Evolutionary conservation across 2,797 vertebrate genomes (phyloP).

Genomic region (Cynodonichthys magdalenae): DNA sequence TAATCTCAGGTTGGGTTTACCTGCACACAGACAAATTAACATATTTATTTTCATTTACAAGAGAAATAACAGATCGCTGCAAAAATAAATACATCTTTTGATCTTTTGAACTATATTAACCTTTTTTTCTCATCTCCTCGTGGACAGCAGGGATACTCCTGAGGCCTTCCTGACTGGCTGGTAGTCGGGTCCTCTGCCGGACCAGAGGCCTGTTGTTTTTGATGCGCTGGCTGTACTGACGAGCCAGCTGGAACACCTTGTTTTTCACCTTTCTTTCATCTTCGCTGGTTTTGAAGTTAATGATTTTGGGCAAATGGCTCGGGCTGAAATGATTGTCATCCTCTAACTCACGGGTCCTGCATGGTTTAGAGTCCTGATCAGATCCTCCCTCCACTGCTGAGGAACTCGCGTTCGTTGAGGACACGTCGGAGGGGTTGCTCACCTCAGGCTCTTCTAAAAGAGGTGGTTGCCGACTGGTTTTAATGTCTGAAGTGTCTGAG

Average conservation of each 20-base stretch:
- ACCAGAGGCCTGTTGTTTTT: slow-evolving; percentile 81
- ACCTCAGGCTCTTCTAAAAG: slow-evolving; percentile 81
- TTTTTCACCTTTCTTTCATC: slow-evolving; percentile 86
- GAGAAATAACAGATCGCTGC: neutral
- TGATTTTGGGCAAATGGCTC: slow-evolving; percentile 68
- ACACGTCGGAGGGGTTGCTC: slow-evolving; percentile 65
- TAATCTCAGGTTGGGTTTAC: slow-evolving; percentile 73
- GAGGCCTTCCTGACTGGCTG: slow-evolving; percentile 58
- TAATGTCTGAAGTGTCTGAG: slow-evolving; percentile 35
- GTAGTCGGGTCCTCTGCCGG: slow-evolving; percentile 61
- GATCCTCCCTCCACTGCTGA: slow-evolving; percentile 44
- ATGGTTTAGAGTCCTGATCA: slow-evolving; percentile 45
- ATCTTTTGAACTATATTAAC: slow-evolving; percentile 57
- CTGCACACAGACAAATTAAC: slow-evolving; percentile 61
- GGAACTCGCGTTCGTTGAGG: slow-evolving; percentile 40
- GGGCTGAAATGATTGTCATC: slow-evolving; percentile 49
- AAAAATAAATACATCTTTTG: slow-evolving; percentile 15
- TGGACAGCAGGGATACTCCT: slow-evolving; percentile 65
- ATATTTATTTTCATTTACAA: slow-evolving; percentile 25
- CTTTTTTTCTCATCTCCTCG: slow-evolving; percentile 76
- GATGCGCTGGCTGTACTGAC: slow-evolving; percentile 96
- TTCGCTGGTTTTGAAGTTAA: slow-evolving; percentile 62
- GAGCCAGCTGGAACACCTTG: slow-evolving; percentile 93
- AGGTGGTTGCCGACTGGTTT: slow-evolving; percentile 68
- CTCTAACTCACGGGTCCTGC: slow-evolving; percentile 30